phyloP scores from a whole-genome alignment of 2,797 vertebrate species.

The Delichon dasypus region DNA sequence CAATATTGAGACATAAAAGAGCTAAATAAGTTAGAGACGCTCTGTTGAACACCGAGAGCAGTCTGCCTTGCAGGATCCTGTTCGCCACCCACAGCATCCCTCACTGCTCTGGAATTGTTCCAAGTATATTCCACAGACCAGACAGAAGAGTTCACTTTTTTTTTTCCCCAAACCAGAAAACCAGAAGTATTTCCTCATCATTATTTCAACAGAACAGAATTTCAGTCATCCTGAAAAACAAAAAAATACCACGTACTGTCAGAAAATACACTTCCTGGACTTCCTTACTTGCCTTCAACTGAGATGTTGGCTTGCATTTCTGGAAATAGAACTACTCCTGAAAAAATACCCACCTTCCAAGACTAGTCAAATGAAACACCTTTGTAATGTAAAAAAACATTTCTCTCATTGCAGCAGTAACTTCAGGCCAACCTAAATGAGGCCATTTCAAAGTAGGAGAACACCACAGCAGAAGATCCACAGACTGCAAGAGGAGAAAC shows the following conservation, averaged over 20 bases:
- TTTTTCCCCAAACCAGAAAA: neutral
- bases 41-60: neutral
- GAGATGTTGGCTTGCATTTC: neutral
- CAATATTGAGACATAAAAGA: conserved; percentile 4
- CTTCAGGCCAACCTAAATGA: conserved; percentile 26
- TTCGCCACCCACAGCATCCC: neutral
- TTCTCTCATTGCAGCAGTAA: neutral
- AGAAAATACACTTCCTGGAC: neutral
- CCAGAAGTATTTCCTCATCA: neutral
- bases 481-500: neutral
- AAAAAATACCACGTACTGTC: neutral
- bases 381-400: conserved; percentile 10
- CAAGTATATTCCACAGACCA: neutral
- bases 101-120: neutral
- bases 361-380: conserved; percentile 15
- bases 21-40: neutral
- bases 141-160: neutral
- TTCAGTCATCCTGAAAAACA: neutral
- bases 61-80: neutral
- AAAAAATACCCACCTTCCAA: neutral
- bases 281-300: neutral
- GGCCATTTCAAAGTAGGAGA: conserved; percentile 43
- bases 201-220: neutral
- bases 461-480: neutral
- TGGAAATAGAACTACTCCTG: neutral